These are phyloP conservation scores for Zeuzera pyrina DNA, from an alignment of 2,888 invertebrate genomes.

Conservation along the genomic window DNA sequence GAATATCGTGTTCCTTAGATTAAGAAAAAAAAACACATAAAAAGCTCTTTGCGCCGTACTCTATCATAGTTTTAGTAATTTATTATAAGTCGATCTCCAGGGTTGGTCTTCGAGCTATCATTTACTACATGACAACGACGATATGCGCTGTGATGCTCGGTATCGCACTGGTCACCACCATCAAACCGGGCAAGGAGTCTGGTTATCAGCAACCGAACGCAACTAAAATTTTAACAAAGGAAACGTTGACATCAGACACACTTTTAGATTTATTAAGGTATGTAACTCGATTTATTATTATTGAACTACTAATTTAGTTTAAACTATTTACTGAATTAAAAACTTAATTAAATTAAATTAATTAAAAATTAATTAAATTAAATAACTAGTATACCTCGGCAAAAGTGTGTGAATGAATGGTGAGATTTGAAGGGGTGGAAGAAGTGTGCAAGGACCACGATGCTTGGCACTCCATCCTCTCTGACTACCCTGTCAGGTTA, in stretches of 20 bases:
- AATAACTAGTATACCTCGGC: too few species aligned
- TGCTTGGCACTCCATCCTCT: too few species aligned
- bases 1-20: too few species aligned
- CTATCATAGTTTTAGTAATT: background rate
- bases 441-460: too few species aligned
- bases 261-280: conserved; percentile 93
- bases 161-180: conserved; percentile 90
- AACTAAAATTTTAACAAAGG: conserved; percentile 61
- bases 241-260: conserved; percentile 89
- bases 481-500: too few species aligned
- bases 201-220: conserved; percentile 50
- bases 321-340: too few species aligned
- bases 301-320: background rate
- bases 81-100: conserved; percentile 23
- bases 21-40: too few species aligned
- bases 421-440: too few species aligned
- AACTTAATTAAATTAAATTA: too few species aligned
- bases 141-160: conserved; percentile 92
- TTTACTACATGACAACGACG: conserved; percentile 94
- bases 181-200: conserved; percentile 83
- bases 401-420: too few species aligned
- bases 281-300: conserved; percentile 15
- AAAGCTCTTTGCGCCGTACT: too few species aligned
- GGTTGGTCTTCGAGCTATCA: conserved; percentile 84
- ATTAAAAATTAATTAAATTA: too few species aligned